Conservation (phyloP, 2,888 invertebrate species). For the Aporophyla nigra region DNA sequence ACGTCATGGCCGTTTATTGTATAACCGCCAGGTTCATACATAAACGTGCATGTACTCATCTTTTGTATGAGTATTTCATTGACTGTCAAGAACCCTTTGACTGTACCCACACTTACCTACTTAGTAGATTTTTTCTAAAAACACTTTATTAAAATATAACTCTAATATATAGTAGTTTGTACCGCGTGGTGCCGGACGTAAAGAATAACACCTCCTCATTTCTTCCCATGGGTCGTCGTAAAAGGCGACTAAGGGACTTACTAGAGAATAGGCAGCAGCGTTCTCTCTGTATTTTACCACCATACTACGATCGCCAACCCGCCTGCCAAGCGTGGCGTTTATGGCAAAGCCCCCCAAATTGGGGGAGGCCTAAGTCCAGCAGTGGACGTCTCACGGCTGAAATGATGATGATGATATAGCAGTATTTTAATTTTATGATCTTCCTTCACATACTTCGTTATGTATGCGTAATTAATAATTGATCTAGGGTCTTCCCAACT, state of each 20-base stretch:
- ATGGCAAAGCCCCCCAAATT: too few relatives aligned
- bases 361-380: too few relatives aligned
- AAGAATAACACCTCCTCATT: too few relatives aligned
- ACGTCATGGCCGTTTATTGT: not conserved
- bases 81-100: slow-evolving; percentile 3
- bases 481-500: not conserved
- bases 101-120: not conserved
- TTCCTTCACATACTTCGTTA: not conserved
- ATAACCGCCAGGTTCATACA: not conserved
- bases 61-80: not conserved
- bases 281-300: too few relatives aligned
- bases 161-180: not conserved
- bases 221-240: too few relatives aligned
- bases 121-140: not conserved
- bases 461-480: not conserved
- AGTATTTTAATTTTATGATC: not conserved
- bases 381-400: too few relatives aligned
- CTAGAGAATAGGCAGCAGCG: too few relatives aligned
- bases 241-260: too few relatives aligned
- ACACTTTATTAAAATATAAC: not conserved
- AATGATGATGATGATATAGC: too few relatives aligned
- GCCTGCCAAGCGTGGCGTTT: too few relatives aligned
- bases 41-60: not conserved
- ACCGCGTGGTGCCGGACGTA: too few relatives aligned
- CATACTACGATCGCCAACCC: too few relatives aligned